A percentile compares a stretch with the other conserved stretches of the same genome.
These are phyloP conservation scores for Merops nubicus DNA, from an alignment of 2,113 vertebrate species.

Conservation along the genomic window DNA sequence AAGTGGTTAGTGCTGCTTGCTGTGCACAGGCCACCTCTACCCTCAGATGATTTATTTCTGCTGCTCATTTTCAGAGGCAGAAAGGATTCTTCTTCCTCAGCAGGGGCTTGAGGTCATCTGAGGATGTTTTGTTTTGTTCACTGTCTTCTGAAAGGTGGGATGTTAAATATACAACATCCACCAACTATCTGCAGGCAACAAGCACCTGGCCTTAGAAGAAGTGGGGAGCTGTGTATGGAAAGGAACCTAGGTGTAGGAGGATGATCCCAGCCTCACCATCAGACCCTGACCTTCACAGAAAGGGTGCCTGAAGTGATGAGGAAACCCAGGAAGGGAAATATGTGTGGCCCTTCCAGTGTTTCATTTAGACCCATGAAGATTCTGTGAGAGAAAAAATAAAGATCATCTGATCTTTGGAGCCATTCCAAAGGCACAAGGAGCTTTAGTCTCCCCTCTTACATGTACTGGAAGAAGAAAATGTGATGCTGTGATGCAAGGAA, in stretches of 20 bases:
- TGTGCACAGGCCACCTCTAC: not conserved
- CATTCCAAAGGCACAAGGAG: not conserved
- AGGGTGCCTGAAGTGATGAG: not conserved
- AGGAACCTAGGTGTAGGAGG: accelerated
- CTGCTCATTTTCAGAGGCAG: not conserved
- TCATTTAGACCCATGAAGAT: conserved; percentile 1
- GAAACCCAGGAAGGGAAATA: not conserved
- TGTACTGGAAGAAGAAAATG: not conserved
- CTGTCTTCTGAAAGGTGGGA: not conserved
- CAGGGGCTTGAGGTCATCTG: not conserved
- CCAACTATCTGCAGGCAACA: not conserved
- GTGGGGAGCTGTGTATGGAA: not conserved
- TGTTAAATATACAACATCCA: not conserved
- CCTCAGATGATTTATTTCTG: not conserved
- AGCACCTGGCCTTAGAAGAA: not conserved
- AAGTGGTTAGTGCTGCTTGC: not conserved
- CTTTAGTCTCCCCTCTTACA: not conserved
- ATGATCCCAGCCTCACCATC: not conserved
- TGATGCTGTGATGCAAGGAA: not conserved
- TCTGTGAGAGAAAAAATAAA: conserved; percentile 5
- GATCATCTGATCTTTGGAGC: not conserved
- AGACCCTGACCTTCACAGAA: not conserved
- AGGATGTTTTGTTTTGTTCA: not conserved
- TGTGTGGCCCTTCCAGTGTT: not conserved
- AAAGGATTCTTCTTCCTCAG: not conserved